Evolutionary conservation across 2,888 invertebrate genomes (phyloP).

Genomic region (Netelia inedita): DNA sequence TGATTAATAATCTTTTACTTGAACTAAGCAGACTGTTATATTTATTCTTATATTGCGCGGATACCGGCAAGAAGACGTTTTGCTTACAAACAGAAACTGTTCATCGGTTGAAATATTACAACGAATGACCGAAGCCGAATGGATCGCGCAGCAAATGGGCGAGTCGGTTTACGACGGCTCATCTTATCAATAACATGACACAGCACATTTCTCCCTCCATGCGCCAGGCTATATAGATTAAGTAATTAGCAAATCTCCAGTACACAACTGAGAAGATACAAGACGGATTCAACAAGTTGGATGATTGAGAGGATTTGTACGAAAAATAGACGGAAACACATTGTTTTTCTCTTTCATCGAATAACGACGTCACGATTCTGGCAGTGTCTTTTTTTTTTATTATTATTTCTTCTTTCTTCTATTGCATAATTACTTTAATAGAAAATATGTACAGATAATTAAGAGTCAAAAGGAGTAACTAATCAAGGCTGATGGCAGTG

Average conservation of each 20-base stretch:
- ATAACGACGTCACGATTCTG: slow-evolving; percentile 63
- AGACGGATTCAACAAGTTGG: not conserved
- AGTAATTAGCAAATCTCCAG: not conserved
- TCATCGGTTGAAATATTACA: not conserved
- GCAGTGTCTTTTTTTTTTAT: slow-evolving; percentile 71
- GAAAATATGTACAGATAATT: slow-evolving; percentile 83
- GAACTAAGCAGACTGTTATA: not conserved
- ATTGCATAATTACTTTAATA: slow-evolving; percentile 77
- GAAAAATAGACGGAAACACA: slow-evolving; percentile 10
- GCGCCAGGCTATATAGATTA: not conserved
- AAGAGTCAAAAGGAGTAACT: slow-evolving; percentile 76
- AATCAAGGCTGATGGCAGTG: slow-evolving; percentile 84
- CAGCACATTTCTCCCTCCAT: no score
- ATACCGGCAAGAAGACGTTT: not conserved
- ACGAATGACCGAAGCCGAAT: not conserved
- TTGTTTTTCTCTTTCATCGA: slow-evolving; percentile 39
- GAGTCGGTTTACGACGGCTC: no score
- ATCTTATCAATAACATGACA: no score
- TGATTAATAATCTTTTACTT: slow-evolving; percentile 72
- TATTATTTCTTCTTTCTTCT: slow-evolving; percentile 73
- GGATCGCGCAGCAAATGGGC: no score
- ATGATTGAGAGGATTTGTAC: slow-evolving; percentile 16
- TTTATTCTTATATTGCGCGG: not conserved
- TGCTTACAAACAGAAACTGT: not conserved
- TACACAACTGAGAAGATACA: not conserved